Base-by-base conservation (phyloP, 1,140 invertebrate species). In the Diorhabda sublineata region DNA sequence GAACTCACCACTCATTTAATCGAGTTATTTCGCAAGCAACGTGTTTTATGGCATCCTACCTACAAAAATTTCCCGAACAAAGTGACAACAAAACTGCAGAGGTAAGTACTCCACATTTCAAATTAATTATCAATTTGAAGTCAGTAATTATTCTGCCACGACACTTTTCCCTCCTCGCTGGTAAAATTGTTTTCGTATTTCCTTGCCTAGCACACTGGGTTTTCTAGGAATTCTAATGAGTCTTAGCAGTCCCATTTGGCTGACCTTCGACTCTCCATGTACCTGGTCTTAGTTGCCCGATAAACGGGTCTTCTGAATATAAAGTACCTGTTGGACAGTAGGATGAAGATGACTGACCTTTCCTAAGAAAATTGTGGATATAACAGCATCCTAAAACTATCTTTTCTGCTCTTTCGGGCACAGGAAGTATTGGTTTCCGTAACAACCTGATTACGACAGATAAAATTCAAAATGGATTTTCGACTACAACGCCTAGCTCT, bases 101-200 rank as follows among this genome's bases (percentile, higher is more conserved):
- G 64, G 64, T 58, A 66, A 66, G 64, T 58, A 41, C 52, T 7
- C 41, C 58, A 7, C 44, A 8, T 58, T 56, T 56, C 5, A 43
- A 43, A 66, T 43, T 66, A 66, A 52, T 52, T 52, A 61, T 42
- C 47, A 66, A 57, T 58, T 66, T 66, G 64, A 66, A 66, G 41
- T 66, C 45, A 66, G 45, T 8, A 57, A 66, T 57, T 58, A 66
- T 66, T 66, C 64, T 61, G 64, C 56, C 45, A 66, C 56, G 64
- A 45, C 42, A 66, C 45, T 66, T 66, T 66, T 58, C 64, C 64
- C n/a, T 66, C 64, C 45, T 66, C 64, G 58, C 64, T 66, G 47
- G 45, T 66, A 66, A 66, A 66, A 66, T 66, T 66, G 52, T 58
- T 66, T 45, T 66, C 64, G 3, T 66, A 66, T 66, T 66, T 58